Percentiles rank a stretch among this genome's conserved stretches.
Evolutionary conservation across 2,113 vertebrate genomes (phyloP).

Genomic region (Mystacornis crossleyi): DNA sequence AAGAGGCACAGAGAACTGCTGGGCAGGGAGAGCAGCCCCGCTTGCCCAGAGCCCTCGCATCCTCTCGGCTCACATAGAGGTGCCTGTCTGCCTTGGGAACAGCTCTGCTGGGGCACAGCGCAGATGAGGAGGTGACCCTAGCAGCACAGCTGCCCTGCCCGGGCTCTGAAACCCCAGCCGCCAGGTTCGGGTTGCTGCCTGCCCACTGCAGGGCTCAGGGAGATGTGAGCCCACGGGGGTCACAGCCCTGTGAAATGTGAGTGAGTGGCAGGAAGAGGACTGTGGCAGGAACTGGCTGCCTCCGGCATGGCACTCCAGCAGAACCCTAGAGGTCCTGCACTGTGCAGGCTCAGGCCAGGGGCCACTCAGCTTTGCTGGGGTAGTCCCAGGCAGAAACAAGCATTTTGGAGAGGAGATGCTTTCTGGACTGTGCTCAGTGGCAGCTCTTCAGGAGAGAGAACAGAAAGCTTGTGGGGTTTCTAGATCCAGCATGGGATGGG

Average conservation of each 20-base stretch:
- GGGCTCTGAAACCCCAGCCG: slow-evolving; percentile 34
- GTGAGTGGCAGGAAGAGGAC: not conserved
- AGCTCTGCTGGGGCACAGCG: not conserved
- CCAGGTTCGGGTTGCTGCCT: slow-evolving; percentile 14
- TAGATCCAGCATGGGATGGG: not conserved
- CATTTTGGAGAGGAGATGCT: not conserved
- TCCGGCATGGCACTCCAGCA: rapidly evolving
- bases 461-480: not conserved
- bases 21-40: not conserved
- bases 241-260: slow-evolving; percentile 20
- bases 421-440: not conserved
- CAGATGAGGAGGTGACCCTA: not conserved
- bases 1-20: not conserved
- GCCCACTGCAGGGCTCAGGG: not conserved
- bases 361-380: not conserved
- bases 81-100: rapidly evolving
- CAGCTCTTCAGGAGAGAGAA: not conserved
- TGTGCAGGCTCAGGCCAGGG: not conserved
- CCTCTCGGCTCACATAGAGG: rapidly evolving
- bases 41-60: not conserved
- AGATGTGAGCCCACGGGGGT: not conserved
- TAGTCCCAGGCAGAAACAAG: not conserved
- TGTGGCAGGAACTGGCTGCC: not conserved
- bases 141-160: not conserved
- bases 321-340: not conserved